Base-by-base conservation (phyloP, 2,113 vertebrate species). In the Morone saxatilis region DNA sequence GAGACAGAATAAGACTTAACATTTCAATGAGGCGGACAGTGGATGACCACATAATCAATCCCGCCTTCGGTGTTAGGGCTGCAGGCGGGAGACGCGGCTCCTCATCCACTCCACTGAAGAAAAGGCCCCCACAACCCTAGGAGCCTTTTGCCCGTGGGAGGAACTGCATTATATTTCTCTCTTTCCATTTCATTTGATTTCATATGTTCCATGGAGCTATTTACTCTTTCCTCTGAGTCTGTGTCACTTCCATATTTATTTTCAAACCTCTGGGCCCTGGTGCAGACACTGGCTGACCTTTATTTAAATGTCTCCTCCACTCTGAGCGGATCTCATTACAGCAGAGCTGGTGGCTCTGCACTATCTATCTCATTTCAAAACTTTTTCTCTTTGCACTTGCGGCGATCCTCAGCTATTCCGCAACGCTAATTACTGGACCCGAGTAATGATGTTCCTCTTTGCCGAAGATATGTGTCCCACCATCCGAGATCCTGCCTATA, bases 221-320 rank as follows among this genome's bases (percentile, higher is more conserved):
- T 95, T 94, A 95, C 93, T 93, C 89, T 94, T 82, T 90, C 79
- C 86, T 87, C 81, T 87, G 85, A 88, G 87, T 93, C 89, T 91
- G 85, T 94, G 92, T 92, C 90, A 90, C 90, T 90, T 93, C 88
- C 86, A 93, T 94, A 94, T 95, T 93, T 95, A 94, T 94, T 95
- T 96, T 94, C 93, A 93, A 94, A 94, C 89, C 93, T 91, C 90
- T 91, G 93, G 94, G 93, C 92, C 89, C 81, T 87, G 80, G 85
- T 84, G 88, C 93, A 93, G 88, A 91, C 92, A 94, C 88, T 90
- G 80, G 86, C 85, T 96, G 93, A 95, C 95, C 95, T 96, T 96
- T 96, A 95, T 95, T 95, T 94, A 95, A 96, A 96, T 95, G 95
- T 95, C 93, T 95, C 90, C 90, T 90, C 86, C 90, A 93, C 93